A percentile compares a stretch with the other conserved stretches of the same genome.
Evolutionary conservation across 2,888 invertebrate genomes (phyloP).

Genomic region (Margaritifera margaritifera): DNA sequence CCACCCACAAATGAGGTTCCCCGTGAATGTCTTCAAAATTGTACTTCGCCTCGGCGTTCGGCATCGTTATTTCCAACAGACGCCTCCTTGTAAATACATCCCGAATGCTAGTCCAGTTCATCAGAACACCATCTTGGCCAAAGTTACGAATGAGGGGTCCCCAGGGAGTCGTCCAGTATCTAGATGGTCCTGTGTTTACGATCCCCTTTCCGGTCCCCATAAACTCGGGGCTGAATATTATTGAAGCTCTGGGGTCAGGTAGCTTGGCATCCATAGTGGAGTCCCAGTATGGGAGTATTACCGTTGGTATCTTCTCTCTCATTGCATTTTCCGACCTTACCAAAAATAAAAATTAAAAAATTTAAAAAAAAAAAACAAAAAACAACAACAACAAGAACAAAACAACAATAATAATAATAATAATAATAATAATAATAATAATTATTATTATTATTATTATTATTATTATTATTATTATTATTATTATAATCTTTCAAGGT

Average conservation of each 20-base stretch:
- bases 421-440: too few relatives aligned
- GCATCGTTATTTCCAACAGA: constrained; percentile 37
- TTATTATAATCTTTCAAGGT: too few relatives aligned
- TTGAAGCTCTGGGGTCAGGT: constrained; percentile 65
- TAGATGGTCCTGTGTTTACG: constrained; percentile 65
- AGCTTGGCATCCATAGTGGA: constrained; percentile 66
- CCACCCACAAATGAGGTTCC: constrained; percentile 65
- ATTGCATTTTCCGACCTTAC: constrained; percentile 57
- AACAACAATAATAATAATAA: neutral
- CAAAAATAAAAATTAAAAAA: neutral
- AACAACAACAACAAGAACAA: neutral
- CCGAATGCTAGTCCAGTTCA: constrained; percentile 40
- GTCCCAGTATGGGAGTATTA: constrained; percentile 72
- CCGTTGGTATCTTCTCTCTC: constrained; percentile 61
- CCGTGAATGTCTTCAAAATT: constrained; percentile 56
- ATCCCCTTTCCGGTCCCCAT: constrained; percentile 66
- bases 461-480: too few relatives aligned
- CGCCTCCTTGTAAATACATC: constrained; percentile 32
- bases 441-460: too few relatives aligned
- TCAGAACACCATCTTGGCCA: constrained; percentile 39
- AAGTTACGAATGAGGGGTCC: constrained; percentile 44
- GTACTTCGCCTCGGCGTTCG: constrained; percentile 43
- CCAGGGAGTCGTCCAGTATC: constrained; percentile 56
- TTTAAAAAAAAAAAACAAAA: too few relatives aligned
- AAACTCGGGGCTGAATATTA: constrained; percentile 68